Conservation (phyloP, 1,140 invertebrate species). For the Papilio glaucus region DNA sequence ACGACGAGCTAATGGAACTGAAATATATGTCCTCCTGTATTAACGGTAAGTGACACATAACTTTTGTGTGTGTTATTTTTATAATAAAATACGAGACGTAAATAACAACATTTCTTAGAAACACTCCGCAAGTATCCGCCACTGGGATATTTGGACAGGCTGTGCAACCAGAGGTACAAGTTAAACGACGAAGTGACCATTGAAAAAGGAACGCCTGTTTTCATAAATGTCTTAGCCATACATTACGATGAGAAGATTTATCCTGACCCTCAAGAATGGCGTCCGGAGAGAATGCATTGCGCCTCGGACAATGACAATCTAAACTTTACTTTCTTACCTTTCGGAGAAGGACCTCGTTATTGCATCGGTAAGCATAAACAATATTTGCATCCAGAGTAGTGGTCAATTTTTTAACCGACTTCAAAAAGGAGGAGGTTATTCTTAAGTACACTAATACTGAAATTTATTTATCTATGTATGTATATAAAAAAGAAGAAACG, state of each 20-base stretch:
- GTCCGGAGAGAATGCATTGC: conserved; percentile 86
- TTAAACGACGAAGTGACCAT: conserved; percentile 78
- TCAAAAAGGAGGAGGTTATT: too few relatives aligned
- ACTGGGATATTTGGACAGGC: conserved; percentile 82
- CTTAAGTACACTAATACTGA: too few relatives aligned
- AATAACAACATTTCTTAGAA: too few relatives aligned
- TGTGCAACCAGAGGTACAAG: conserved; percentile 77
- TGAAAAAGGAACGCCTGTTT: conserved; percentile 59
- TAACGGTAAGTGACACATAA: conserved; percentile 58
- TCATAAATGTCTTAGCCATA: conserved; percentile 61
- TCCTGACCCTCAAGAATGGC: conserved; percentile 86
- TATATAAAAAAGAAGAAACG: too few relatives aligned
- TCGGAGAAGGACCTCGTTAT: conserved; percentile 90
- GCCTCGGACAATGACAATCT: conserved; percentile 71
- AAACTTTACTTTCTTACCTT: conserved; percentile 88
- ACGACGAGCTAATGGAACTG: conserved; percentile 85
- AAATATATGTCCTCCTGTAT: conserved; percentile 85
- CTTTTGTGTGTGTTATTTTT: too few relatives aligned
- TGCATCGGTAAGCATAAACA: conserved; percentile 90
- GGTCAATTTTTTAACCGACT: too few relatives aligned
- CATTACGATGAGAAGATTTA: conserved; percentile 85
- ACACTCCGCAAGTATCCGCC: conserved; percentile 85
- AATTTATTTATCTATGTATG: too few relatives aligned
- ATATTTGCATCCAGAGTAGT: too few relatives aligned
- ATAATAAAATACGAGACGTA: too few relatives aligned